These are phyloP conservation scores for Abramis brama DNA, from an alignment of 2,113 vertebrate genomes.

Conservation along the genomic window DNA sequence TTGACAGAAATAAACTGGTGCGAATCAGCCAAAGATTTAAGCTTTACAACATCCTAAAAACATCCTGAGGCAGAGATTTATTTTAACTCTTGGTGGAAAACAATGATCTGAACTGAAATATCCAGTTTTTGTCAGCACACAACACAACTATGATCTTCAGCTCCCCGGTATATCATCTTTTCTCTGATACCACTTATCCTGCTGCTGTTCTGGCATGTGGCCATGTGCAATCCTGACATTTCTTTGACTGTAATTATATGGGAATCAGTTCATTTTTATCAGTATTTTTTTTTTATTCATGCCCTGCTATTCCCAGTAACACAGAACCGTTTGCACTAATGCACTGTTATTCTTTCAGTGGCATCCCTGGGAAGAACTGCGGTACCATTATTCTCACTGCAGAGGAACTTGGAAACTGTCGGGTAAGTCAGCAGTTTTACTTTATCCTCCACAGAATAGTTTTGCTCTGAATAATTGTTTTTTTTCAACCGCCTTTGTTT, in stretches of 20 bases:
- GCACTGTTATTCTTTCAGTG: constrained; percentile 72
- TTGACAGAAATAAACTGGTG: background rate
- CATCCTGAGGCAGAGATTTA: background rate
- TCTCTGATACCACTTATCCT: background rate
- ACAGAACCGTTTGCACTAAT: background rate
- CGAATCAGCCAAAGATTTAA: background rate
- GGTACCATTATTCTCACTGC: constrained; percentile 89
- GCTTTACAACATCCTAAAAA: background rate
- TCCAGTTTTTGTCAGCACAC: background rate
- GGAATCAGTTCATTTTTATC: background rate
- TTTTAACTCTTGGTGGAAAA: constrained; percentile 9
- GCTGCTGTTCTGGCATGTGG: background rate
- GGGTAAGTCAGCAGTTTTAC: constrained; percentile 79
- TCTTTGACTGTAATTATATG: background rate
- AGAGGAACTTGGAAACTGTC: constrained; percentile 92
- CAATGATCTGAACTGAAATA: background rate
- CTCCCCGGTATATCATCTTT: background rate
- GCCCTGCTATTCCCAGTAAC: background rate
- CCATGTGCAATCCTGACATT: background rate
- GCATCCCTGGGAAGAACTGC: constrained; percentile 91
- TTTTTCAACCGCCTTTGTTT: background rate
- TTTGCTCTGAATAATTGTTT: constrained; percentile 25
- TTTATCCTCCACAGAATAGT: constrained; percentile 13
- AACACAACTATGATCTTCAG: background rate
- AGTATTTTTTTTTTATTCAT: background rate